These are phyloP conservation scores for Phortica okadai DNA, from an alignment of 2,888 invertebrate genomes.

Conservation along the genomic window DNA sequence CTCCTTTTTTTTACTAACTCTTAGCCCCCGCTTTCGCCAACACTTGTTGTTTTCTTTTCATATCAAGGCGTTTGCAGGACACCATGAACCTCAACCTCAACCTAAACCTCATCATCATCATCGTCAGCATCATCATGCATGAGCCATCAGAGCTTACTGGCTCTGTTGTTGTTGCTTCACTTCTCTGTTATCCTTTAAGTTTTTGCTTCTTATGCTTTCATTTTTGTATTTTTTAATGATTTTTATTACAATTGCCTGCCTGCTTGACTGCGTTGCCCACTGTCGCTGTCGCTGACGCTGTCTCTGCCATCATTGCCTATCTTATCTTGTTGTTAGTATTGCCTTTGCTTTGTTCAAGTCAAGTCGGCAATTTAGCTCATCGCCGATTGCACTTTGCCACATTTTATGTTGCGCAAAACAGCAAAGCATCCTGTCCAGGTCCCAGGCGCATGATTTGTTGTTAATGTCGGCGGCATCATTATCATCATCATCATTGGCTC, in stretches of 20 bases:
- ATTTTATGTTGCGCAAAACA: slow-evolving; percentile 56
- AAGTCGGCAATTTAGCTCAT: slow-evolving; percentile 41
- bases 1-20: slow-evolving; percentile 26
- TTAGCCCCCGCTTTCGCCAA: background rate
- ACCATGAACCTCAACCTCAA: background rate
- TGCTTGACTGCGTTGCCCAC: slow-evolving; percentile 31
- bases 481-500: too few species aligned
- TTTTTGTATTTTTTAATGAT: slow-evolving; percentile 70
- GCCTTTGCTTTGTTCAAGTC: slow-evolving; percentile 15
- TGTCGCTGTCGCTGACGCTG: background rate
- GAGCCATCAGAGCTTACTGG: background rate
- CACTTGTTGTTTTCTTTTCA: slow-evolving; percentile 4
- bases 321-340: slow-evolving; percentile 35
- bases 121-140: background rate
- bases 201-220: slow-evolving; percentile 52
- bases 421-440: slow-evolving; percentile 28
- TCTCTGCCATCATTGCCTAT: background rate
- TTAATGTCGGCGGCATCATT: slow-evolving; percentile 31
- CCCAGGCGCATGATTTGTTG: slow-evolving; percentile 44
- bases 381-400: slow-evolving; percentile 70
- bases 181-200: slow-evolving; percentile 18
- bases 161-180: background rate
- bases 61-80: background rate
- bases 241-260: slow-evolving; percentile 63
- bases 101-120: background rate